Conservation (phyloP, 2,797 vertebrate genomes). For the Chanos chanos region DNA sequence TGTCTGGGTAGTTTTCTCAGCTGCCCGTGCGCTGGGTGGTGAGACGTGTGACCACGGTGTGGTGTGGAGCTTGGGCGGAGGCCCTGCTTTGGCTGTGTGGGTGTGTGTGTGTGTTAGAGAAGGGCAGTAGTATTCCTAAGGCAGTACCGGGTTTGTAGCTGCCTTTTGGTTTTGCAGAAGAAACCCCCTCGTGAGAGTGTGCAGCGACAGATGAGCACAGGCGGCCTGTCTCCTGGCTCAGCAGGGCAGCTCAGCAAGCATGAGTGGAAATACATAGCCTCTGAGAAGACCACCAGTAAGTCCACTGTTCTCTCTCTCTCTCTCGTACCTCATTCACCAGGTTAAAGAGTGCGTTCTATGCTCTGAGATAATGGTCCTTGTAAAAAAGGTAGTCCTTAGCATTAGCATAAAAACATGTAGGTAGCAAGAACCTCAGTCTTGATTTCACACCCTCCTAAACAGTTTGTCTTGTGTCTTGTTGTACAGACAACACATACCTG, state of each 20-base stretch:
- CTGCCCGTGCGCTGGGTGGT: too few relatives aligned
- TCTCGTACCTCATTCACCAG: neutral
- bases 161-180: slow-evolving; percentile 96
- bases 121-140: slow-evolving; percentile 22
- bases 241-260: slow-evolving; percentile 80
- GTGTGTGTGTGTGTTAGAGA: neutral
- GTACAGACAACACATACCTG: slow-evolving; percentile 86
- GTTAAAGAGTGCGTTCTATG: too few relatives aligned
- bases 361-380: too few relatives aligned
- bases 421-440: neutral
- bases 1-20: too few relatives aligned
- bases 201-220: slow-evolving; percentile 89
- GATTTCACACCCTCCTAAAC: neutral
- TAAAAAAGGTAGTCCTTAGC: too few relatives aligned
- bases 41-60: too few relatives aligned
- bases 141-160: slow-evolving; percentile 85
- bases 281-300: slow-evolving; percentile 95
- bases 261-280: slow-evolving; percentile 98
- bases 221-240: slow-evolving; percentile 84
- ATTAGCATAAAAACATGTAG: too few relatives aligned
- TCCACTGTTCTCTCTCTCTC: neutral
- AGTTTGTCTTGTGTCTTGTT: neutral
- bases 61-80: neutral
- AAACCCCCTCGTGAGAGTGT: slow-evolving; percentile 90
- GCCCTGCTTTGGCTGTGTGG: neutral